Evolutionary conservation across 2,888 invertebrate species (phyloP).

Genomic region (Rotaria sp.): DNA sequence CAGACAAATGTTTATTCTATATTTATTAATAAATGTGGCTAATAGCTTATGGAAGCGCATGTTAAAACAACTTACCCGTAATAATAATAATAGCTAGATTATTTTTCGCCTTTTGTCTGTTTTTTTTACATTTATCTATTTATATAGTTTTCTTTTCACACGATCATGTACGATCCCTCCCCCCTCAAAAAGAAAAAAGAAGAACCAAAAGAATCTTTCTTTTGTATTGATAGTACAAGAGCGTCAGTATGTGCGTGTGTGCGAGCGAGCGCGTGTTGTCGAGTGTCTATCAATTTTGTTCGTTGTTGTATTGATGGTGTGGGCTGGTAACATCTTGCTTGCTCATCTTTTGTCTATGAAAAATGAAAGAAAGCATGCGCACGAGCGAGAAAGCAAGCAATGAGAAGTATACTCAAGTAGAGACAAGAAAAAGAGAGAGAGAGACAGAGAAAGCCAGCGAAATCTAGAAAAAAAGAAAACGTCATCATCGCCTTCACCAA

Average conservation of each 20-base stretch:
- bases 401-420: not conserved
- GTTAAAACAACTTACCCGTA: not conserved
- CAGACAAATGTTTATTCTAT: not conserved
- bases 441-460: not conserved
- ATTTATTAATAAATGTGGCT: not conserved
- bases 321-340: not conserved
- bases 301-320: not conserved
- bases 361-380: not conserved
- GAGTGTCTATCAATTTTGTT: not conserved
- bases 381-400: not conserved
- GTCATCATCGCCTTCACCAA: not conserved
- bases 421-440: not conserved
- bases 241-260: not conserved
- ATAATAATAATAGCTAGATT: not conserved
- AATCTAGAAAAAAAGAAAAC: not conserved
- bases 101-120: not conserved
- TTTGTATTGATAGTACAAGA: not conserved
- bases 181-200: not conserved
- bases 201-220: not conserved
- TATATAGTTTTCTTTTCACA: not conserved
- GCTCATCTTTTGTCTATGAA: conserved; percentile 12
- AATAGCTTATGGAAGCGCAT: not conserved
- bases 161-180: not conserved
- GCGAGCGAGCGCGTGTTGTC: not conserved
- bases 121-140: not conserved